Evolutionary conservation across 2,888 invertebrate species (phyloP), one percentile per base, ranked within the genome.

Genomic region (Tenthredo amoena): DNA sequence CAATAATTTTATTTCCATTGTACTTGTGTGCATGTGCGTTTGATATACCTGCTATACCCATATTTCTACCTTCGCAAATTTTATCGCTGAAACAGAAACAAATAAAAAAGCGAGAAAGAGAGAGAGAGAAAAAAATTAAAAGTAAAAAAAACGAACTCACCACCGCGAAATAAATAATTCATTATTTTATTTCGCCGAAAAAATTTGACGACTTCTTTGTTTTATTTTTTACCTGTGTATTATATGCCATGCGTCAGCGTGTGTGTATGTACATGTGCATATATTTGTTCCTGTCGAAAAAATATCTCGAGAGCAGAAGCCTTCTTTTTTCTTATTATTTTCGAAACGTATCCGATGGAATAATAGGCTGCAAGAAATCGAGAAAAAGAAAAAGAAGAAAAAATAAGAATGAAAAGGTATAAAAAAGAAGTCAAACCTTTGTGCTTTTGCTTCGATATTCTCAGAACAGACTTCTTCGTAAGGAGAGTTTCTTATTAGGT

Each of bases 131-230:
- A 43, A 6, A 15, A 18, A 72, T 40, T 85, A 74, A 74, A n/a
- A n/a, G 6, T 5, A 43, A 74, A n/a, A 74, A 40, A 74, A 43
- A 6, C n/a, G 40, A n/a, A 43, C 72, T 76, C 81, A 85, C 65
- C 40, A 74, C 84, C 84, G 86, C 84, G 85, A 82, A 85, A 74
- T 43, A 74, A 74, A 74, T 71, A 21, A n/a, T 74, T 74, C n/a
- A 74, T 74, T 43, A n/a, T 43, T 40, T 21, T 43, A 43, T n/a
- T 37, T 37, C 37, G 71, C 10, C 37, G 37, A 71, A 37, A 37
- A 71, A 34, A 71, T n/a, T 6, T 62, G 26, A 12, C 62, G 26
- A 12, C 26, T 3, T 31, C 1, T 26, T 62, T 21, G 21, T 21
- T 55, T 55, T 5, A 7, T 55, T n/a, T 55, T 55, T 55, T 55